phyloP scores from a whole-genome alignment of 2,797 vertebrate species.

The Tolypeutes matacus region DNA sequence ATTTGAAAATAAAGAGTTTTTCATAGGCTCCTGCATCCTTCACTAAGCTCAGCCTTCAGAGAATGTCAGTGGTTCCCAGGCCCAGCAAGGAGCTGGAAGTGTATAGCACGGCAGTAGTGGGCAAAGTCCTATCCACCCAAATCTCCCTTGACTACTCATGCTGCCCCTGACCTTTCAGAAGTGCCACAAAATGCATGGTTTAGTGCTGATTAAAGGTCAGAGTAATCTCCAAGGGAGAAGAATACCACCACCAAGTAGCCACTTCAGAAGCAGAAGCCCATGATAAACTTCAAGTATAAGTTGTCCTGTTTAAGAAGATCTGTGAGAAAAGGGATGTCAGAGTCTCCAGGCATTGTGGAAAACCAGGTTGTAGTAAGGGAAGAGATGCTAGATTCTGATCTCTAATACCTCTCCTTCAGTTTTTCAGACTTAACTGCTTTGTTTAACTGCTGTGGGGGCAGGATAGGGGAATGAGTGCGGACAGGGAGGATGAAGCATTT shows the following conservation, averaged over 20 bases:
- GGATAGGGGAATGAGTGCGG: background rate
- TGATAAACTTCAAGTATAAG: background rate
- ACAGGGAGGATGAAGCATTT: background rate
- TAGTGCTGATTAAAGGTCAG: background rate
- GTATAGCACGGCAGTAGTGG: background rate
- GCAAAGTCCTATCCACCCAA: background rate
- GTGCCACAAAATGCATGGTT: background rate
- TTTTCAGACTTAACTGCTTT: background rate
- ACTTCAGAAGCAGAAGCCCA: background rate
- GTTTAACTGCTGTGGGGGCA: background rate
- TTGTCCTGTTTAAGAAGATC: background rate
- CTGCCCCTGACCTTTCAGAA: background rate
- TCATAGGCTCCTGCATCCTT: background rate
- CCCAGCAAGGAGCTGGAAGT: background rate
- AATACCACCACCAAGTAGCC: background rate
- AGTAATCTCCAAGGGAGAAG: background rate
- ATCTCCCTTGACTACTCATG: background rate
- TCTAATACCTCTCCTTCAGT: background rate
- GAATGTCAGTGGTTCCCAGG: background rate
- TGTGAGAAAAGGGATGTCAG: background rate
- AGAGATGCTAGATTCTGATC: background rate
- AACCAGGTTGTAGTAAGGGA: background rate
- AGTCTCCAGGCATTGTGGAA: background rate
- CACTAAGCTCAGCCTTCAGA: background rate
- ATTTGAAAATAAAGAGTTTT: background rate